These are phyloP conservation scores for Aethes cnicana DNA, from an alignment of 2,888 invertebrate genomes.

Conservation along the genomic window DNA sequence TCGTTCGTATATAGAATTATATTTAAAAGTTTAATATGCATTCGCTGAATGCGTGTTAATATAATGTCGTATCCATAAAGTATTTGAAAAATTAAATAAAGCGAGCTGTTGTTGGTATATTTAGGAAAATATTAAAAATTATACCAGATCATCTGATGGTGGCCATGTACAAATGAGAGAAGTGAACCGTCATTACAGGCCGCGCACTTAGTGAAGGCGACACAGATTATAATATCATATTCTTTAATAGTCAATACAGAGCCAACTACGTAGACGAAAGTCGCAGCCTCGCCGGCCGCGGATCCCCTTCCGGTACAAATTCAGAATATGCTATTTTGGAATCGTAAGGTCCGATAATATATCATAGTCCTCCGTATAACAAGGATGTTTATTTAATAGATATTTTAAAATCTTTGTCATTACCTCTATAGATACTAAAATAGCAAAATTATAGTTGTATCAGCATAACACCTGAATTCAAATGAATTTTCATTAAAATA, in stretches of 20 bases:
- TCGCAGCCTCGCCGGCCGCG: slow-evolving; percentile 51
- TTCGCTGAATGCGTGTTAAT: slow-evolving; percentile 59
- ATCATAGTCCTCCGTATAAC: slow-evolving; percentile 64
- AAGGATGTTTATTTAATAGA: slow-evolving; percentile 67
- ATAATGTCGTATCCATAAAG: slow-evolving; percentile 54
- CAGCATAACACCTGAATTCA: slow-evolving; percentile 54
- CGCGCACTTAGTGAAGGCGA: slow-evolving; percentile 54
- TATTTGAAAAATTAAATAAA: slow-evolving; percentile 59
- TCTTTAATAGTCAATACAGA: slow-evolving; percentile 79
- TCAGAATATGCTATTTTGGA: slow-evolving; percentile 63
- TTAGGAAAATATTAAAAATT: slow-evolving; percentile 77
- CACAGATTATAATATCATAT: slow-evolving; percentile 68
- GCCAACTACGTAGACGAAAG: slow-evolving; percentile 69
- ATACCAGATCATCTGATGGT: slow-evolving; percentile 87
- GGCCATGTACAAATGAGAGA: slow-evolving; percentile 84
- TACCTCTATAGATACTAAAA: slow-evolving; percentile 73
- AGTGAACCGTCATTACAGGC: slow-evolving; percentile 67
- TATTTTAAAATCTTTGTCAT: slow-evolving; percentile 60
- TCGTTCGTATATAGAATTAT: slow-evolving; percentile 81
- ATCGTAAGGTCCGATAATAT: slow-evolving; percentile 55
- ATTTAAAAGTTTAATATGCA: slow-evolving; percentile 78
- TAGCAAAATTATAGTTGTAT: slow-evolving; percentile 69
- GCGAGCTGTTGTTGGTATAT: slow-evolving; percentile 82
- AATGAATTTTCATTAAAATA: slow-evolving; percentile 38
- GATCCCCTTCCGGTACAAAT: slow-evolving; percentile 72